A percentile compares a stretch with the other conserved stretches of the same genome.
Evolutionary conservation across 2,113 vertebrate species (phyloP).

Genomic region (Lophotis ruficrista): DNA sequence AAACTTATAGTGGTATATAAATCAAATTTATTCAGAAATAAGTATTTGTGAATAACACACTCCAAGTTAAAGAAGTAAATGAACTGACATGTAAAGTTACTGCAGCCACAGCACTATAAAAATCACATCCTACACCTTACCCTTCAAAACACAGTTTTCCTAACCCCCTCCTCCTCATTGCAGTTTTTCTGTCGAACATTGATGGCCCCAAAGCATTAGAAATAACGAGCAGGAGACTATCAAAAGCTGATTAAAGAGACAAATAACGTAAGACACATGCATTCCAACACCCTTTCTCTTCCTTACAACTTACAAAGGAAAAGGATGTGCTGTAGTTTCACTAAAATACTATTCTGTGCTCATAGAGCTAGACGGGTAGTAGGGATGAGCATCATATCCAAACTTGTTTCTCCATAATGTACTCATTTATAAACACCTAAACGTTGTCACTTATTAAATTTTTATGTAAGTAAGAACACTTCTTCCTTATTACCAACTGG

Average conservation of each 20-base stretch:
- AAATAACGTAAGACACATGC: background rate
- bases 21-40: background rate
- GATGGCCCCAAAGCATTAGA: background rate
- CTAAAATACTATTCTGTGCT: background rate
- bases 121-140: background rate
- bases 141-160: background rate
- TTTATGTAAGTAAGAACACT: background rate
- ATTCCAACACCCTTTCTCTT: background rate
- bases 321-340: background rate
- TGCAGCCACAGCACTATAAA: background rate
- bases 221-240: background rate
- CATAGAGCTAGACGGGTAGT: background rate
- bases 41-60: background rate
- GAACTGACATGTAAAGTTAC: background rate
- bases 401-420: background rate
- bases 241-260: background rate
- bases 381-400: rapidly evolving
- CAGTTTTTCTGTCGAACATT: background rate
- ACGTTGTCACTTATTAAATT: background rate
- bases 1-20: background rate
- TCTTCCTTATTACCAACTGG: background rate
- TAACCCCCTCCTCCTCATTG: rapidly evolving
- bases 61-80: background rate
- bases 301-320: background rate
- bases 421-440: background rate